Evolutionary conservation across 2,797 vertebrate species (phyloP).

Genomic region (Coregonus suidteri): DNA sequence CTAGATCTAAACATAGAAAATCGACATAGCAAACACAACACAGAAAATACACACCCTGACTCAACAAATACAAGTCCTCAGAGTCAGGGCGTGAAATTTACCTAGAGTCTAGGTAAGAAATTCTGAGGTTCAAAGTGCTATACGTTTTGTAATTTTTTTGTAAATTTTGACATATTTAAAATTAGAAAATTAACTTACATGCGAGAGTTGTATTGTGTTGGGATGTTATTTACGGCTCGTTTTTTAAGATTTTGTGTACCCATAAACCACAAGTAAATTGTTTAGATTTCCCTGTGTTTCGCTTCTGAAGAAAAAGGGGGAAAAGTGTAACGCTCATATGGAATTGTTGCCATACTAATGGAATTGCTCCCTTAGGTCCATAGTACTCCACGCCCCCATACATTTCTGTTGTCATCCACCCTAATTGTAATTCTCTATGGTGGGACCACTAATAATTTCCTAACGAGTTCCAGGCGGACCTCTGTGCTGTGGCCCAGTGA

Average conservation of each 20-base stretch:
- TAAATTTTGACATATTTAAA: neutral
- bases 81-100: neutral
- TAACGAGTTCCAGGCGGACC: conserved; percentile 73
- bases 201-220: neutral
- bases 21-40: no score
- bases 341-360: conserved; percentile 67
- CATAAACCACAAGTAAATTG: neutral
- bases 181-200: neutral
- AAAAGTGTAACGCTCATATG: conserved; percentile 32
- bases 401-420: conserved; percentile 71
- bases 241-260: neutral
- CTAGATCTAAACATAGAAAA: no score
- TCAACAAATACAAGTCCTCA: no score
- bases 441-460: conserved; percentile 68
- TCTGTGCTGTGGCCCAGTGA: conserved; percentile 69
- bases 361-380: conserved; percentile 65
- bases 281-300: neutral
- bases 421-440: conserved; percentile 68
- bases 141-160: neutral
- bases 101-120: neutral
- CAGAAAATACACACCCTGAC: no score
- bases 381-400: conserved; percentile 62
- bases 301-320: neutral
- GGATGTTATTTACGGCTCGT: no score
- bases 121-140: neutral